These are phyloP conservation scores for Drosophila fuyamai DNA, from an alignment of 1,140 invertebrate genomes.

Conservation along the genomic window DNA sequence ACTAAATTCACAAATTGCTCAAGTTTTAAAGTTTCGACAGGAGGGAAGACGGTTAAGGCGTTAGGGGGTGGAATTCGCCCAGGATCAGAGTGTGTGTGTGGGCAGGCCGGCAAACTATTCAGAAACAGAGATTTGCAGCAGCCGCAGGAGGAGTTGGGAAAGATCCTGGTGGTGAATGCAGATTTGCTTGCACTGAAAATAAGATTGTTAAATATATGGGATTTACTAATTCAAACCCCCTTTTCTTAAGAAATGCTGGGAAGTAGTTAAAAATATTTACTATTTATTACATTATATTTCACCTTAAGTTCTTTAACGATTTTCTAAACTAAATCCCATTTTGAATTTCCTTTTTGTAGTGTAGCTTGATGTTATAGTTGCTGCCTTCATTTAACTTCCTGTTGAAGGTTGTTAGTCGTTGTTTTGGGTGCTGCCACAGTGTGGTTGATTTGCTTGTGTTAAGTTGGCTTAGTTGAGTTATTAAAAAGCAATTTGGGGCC, in stretches of 20 bases:
- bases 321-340: no score
- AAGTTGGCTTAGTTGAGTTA: conserved; percentile 79
- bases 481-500: conserved; percentile 80
- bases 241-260: neutral
- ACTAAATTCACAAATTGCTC: conserved; percentile 80
- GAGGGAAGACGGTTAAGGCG: conserved; percentile 1
- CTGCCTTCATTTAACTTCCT: conserved; percentile 76
- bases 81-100: conserved; percentile 32
- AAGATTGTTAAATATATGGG: neutral
- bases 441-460: conserved; percentile 45
- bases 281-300: neutral
- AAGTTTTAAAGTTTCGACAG: conserved; percentile 78
- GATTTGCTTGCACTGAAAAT: conserved; percentile 49
- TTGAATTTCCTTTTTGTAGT: neutral
- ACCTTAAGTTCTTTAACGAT: no score
- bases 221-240: no score
- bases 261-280: neutral
- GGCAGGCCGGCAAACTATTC: conserved; percentile 65
- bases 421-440: conserved; percentile 51
- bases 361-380: conserved; percentile 47
- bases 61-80: conserved; percentile 5
- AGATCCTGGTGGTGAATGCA: conserved; percentile 44
- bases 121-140: conserved; percentile 73
- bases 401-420: conserved; percentile 56
- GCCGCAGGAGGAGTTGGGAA: conserved; percentile 4